phyloP scores from a whole-genome alignment of 2,888 invertebrate genomes.

The Heteropelma amictum region DNA sequence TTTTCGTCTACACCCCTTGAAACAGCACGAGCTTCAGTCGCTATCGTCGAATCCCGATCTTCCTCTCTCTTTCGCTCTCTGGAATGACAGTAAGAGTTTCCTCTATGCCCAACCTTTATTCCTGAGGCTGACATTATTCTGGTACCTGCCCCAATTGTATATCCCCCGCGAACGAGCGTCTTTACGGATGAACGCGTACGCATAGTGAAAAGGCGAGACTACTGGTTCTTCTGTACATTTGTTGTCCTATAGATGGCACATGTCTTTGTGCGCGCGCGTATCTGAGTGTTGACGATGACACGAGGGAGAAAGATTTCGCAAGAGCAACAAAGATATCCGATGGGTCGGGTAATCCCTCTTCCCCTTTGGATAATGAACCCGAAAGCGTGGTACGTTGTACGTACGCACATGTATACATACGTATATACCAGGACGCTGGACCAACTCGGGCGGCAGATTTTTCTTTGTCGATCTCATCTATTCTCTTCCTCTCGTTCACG shows the following conservation, averaged over 20 bases:
- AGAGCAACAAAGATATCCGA: conserved; percentile 37
- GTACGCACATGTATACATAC: conserved; percentile 39
- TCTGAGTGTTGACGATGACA: background rate
- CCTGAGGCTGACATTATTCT: conserved; percentile 49
- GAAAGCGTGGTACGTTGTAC: no score
- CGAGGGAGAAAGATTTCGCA: conserved; percentile 43
- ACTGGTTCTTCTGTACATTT: conserved; percentile 9
- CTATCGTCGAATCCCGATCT: conserved; percentile 46
- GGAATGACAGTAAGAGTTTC: background rate
- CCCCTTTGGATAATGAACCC: conserved; percentile 60
- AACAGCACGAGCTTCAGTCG: background rate
- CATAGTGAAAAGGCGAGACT: conserved; percentile 66
- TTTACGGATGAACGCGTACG: conserved; percentile 72
- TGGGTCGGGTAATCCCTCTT: conserved; percentile 55
- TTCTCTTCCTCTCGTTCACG: conserved; percentile 44
- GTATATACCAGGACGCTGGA: background rate
- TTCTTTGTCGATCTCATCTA: no score
- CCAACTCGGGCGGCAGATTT: conserved; percentile 5
- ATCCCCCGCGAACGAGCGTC: conserved; percentile 67
- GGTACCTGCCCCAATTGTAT: conserved; percentile 55
- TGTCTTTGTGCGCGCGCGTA: background rate
- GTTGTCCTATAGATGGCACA: background rate
- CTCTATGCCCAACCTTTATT: conserved; percentile 59
- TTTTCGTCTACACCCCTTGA: conserved; percentile 2
- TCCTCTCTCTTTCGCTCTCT: conserved; percentile 33